A percentile compares a stretch with the other conserved stretches of the same genome.
Evolutionary conservation across 2,113 vertebrate species (phyloP).

Genomic region (Anguilla rostrata): DNA sequence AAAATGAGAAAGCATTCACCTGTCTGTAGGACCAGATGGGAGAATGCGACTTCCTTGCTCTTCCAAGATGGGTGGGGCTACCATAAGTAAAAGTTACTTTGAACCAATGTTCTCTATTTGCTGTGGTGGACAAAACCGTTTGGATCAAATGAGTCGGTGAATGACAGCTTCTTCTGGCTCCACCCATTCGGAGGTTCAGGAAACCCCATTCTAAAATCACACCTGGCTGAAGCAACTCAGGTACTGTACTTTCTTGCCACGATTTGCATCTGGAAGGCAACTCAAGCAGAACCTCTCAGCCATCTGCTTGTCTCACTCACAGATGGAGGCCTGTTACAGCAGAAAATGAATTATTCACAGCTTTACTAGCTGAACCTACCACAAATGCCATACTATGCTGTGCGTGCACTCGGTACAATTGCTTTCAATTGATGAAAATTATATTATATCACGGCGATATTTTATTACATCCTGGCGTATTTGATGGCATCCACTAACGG

Average conservation of each 20-base stretch:
- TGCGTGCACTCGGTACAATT: background rate
- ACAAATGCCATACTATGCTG: background rate
- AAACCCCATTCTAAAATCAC: too few relatives aligned
- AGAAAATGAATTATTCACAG: background rate
- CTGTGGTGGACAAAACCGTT: too few relatives aligned
- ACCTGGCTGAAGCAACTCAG: too few relatives aligned
- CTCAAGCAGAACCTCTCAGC: background rate
- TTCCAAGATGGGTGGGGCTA: background rate
- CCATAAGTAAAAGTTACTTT: too few relatives aligned
- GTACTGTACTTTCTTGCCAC: too few relatives aligned
- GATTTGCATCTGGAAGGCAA: background rate
- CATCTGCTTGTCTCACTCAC: background rate
- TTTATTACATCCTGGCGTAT: background rate
- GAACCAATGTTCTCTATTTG: too few relatives aligned
- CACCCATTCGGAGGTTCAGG: too few relatives aligned
- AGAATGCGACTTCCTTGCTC: background rate
- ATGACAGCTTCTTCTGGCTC: too few relatives aligned
- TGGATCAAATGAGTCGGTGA: too few relatives aligned
- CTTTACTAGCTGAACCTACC: background rate
- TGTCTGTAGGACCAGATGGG: background rate
- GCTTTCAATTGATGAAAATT: background rate
- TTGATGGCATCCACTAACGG: background rate
- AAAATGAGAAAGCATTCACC: too few relatives aligned
- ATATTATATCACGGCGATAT: background rate
- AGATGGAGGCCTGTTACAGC: background rate